These are phyloP conservation scores for Mimumesa dahlbomi DNA, from an alignment of 2,888 invertebrate species.

Conservation along the genomic window DNA sequence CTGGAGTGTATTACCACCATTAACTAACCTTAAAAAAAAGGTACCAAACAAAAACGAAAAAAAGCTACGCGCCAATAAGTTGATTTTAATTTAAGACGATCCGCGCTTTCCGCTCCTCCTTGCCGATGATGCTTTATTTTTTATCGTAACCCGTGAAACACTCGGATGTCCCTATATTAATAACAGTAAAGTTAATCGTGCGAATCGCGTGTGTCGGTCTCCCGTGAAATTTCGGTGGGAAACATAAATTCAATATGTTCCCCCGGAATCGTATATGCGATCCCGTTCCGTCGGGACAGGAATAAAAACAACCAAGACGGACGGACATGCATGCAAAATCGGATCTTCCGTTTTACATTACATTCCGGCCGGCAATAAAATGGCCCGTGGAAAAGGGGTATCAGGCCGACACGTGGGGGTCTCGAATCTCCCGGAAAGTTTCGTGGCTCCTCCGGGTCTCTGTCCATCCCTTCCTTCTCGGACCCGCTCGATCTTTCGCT, in stretches of 20 bases:
- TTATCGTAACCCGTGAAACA: not conserved
- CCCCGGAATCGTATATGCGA: not conserved
- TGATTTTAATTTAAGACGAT: not conserved
- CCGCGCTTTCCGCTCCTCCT: not conserved
- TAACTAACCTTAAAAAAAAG: too few relatives aligned
- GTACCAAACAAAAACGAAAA: too few relatives aligned
- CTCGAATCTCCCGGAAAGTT: constrained; percentile 23
- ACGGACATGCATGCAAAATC: constrained; percentile 6
- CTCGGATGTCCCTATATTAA: constrained; percentile 4
- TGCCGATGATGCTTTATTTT: not conserved
- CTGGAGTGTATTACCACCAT: too few relatives aligned
- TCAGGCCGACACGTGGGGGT: not conserved
- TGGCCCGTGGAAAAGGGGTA: not conserved
- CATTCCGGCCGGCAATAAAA: constrained; percentile 5
- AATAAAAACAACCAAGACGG: not conserved
- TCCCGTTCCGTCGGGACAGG: not conserved
- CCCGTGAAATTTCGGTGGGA: not conserved
- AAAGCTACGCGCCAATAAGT: not conserved
- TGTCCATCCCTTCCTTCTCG: constrained; percentile 35
- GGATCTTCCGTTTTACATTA: constrained; percentile 13
- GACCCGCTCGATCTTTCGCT: constrained; percentile 55
- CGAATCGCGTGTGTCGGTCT: not conserved
- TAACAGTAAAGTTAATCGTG: not conserved
- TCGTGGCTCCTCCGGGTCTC: constrained; percentile 6
- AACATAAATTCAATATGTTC: constrained; percentile 6